phyloP scores from a whole-genome alignment of 2,113 vertebrate species.

The Delphinus delphis region DNA sequence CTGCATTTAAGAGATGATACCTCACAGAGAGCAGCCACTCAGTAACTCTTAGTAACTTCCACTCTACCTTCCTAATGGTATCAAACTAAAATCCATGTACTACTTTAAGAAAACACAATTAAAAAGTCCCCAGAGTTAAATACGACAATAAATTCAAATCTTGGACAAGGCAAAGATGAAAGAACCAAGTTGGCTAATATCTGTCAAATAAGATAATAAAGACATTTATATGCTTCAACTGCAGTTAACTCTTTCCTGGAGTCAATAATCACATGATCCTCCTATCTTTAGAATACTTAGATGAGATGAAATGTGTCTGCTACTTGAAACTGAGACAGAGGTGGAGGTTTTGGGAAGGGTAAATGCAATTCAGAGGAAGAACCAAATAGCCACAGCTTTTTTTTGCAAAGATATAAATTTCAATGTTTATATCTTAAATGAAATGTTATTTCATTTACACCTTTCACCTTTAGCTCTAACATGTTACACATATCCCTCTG shows the following conservation, averaged over 20 bases:
- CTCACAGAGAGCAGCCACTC: background rate
- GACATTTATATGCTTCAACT: background rate
- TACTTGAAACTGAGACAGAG: slow-evolving; percentile 15
- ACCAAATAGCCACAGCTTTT: background rate
- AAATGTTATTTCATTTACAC: background rate
- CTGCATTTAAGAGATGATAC: background rate
- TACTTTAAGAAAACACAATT: slow-evolving; percentile 2
- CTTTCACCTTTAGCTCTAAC: background rate
- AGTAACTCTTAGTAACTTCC: background rate
- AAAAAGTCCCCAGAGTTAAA: slow-evolving; percentile 23
- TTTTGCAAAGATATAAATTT: background rate
- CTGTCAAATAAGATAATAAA: background rate
- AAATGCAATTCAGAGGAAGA: background rate
- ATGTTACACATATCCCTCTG: background rate
- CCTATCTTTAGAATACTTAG: background rate
- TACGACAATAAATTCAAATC: slow-evolving; percentile 23
- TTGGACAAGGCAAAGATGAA: slow-evolving; percentile 19
- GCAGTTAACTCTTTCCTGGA: background rate
- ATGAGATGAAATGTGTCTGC: background rate
- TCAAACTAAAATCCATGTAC: background rate
- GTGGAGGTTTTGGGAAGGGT: background rate
- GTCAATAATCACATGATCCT: background rate
- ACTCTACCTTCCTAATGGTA: background rate
- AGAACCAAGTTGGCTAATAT: background rate
- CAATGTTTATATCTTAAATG: background rate